Conservation (phyloP, 2,888 invertebrate species). For the Xylota segnis region DNA sequence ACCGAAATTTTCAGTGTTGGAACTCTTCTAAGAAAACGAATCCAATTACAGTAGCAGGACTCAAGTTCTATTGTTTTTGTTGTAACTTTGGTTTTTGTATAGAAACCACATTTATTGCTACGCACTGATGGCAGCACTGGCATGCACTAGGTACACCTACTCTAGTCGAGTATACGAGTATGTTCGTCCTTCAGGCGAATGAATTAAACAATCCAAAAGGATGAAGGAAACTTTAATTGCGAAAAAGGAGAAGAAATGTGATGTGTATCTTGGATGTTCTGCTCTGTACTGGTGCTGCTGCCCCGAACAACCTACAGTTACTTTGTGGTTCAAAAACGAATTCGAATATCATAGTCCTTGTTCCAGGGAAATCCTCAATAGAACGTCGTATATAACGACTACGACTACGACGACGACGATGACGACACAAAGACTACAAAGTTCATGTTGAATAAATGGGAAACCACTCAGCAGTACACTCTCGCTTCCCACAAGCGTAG, state of each 20-base stretch:
- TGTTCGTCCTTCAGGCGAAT: constrained; percentile 55
- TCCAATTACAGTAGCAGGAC: constrained; percentile 68
- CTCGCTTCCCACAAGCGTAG: not conserved
- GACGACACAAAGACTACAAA: constrained; percentile 50
- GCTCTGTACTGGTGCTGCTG: constrained; percentile 22
- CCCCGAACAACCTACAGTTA: constrained; percentile 3
- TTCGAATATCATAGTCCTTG: constrained; percentile 57
- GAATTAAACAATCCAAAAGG: constrained; percentile 63
- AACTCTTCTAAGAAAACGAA: constrained; percentile 66
- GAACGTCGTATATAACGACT: constrained; percentile 10
- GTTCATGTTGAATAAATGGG: constrained; percentile 67
- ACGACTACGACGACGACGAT: constrained; percentile 5
- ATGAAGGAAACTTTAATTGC: constrained; percentile 72
- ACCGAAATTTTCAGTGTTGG: constrained; percentile 59
- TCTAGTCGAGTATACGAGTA: not conserved
- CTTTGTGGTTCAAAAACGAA: constrained; percentile 61
- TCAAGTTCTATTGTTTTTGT: constrained; percentile 29
- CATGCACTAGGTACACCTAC: not conserved
- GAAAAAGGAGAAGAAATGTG: constrained; percentile 51
- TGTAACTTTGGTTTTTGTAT: constrained; percentile 36
- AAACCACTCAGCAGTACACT: constrained; percentile 46
- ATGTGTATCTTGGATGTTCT: constrained; percentile 59
- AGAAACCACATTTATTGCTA: constrained; percentile 47
- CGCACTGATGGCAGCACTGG: constrained; percentile 60
- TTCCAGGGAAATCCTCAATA: constrained; percentile 23